Conservation (phyloP, 1,140 invertebrate species). For the Orchesella cincta region DNA sequence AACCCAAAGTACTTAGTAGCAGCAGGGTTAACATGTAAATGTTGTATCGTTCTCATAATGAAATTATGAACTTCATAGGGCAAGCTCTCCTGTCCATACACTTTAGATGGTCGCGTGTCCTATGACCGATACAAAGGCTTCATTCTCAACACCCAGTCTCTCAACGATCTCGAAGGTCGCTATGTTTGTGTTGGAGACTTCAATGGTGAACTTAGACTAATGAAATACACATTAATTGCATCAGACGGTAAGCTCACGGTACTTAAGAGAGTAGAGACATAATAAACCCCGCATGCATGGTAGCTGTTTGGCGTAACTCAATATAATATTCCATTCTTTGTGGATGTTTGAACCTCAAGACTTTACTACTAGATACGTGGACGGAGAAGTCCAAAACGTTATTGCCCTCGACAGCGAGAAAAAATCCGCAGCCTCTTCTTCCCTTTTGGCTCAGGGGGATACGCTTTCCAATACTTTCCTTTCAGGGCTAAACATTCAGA, state of each 20-base stretch:
- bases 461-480: not conserved
- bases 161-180: slow-evolving; percentile 17
- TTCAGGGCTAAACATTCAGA: not conserved
- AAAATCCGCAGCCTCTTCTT: not conserved
- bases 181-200: slow-evolving; percentile 30
- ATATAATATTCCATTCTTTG: not conserved
- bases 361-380: slow-evolving; percentile 17
- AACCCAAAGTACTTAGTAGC: not conserved
- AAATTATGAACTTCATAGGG: too few relatives aligned
- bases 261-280: not conserved
- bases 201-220: slow-evolving; percentile 20
- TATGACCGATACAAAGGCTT: slow-evolving; percentile 28
- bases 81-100: slow-evolving; percentile 28
- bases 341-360: not conserved
- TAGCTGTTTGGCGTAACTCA: not conserved
- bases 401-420: slow-evolving; percentile 4
- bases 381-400: slow-evolving; percentile 13
- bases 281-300: not conserved
- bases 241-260: slow-evolving; percentile 16
- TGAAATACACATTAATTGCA: slow-evolving; percentile 26
- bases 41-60: too few relatives aligned
- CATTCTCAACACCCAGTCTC: not conserved
- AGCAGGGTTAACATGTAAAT: too few relatives aligned
- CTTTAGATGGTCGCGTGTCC: slow-evolving; percentile 4
- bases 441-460: not conserved